Conservation (phyloP, 2,797 vertebrate genomes). For the Alosa sapidissima region DNA sequence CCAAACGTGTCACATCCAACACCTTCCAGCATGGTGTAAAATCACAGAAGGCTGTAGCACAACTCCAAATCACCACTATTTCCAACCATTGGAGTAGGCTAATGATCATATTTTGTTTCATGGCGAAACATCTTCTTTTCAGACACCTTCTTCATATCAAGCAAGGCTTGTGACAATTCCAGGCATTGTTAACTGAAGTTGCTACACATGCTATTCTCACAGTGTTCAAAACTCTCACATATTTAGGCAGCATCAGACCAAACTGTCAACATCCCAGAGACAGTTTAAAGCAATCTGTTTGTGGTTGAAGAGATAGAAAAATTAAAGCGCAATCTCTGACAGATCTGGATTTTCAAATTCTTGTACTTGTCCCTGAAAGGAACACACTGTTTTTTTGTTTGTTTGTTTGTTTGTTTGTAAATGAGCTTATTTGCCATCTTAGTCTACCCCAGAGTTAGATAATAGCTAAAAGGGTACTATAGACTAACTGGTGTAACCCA, state of each 20-base stretch:
- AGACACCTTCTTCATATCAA: neutral
- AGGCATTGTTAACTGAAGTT: neutral
- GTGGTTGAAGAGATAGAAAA: neutral
- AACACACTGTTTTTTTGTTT: too few relatives aligned
- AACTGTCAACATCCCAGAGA: neutral
- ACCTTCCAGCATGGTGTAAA: neutral
- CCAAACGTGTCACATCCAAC: neutral
- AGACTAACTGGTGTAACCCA: too few relatives aligned
- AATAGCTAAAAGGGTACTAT: too few relatives aligned
- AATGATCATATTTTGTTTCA: neutral
- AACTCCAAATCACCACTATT: neutral
- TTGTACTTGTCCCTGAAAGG: neutral
- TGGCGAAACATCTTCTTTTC: neutral
- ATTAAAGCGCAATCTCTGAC: neutral
- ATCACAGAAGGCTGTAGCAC: neutral
- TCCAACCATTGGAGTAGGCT: neutral
- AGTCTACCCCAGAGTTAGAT: too few relatives aligned
- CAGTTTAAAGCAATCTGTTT: neutral
- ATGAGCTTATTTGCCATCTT: too few relatives aligned
- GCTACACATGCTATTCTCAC: constrained; percentile 10
- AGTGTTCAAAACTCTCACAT: neutral
- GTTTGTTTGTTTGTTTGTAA: too few relatives aligned
- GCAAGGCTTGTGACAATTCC: neutral
- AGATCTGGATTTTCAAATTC: neutral
- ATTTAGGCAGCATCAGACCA: neutral